Conservation (phyloP, 2,797 vertebrate genomes). For the Muraenolepis orangiensis region DNA sequence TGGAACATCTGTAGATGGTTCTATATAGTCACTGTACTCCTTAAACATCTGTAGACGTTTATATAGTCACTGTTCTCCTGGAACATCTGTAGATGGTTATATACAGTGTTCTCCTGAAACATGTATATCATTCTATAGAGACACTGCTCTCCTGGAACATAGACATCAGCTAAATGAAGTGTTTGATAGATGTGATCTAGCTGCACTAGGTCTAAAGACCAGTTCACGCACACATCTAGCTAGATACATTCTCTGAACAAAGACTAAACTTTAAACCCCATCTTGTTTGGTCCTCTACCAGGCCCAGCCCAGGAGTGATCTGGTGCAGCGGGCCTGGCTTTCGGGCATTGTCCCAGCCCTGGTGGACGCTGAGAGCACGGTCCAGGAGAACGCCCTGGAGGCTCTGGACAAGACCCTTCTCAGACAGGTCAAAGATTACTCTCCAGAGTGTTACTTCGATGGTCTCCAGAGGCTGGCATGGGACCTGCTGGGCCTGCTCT, state of each 20-base stretch:
- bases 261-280: background rate
- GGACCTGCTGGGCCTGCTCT: slow-evolving; percentile 82
- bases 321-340: slow-evolving; percentile 86
- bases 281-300: slow-evolving; percentile 37
- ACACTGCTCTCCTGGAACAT: background rate
- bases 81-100: too few species aligned
- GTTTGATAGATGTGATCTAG: background rate
- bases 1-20: too few species aligned
- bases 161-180: background rate
- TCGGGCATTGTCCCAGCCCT: slow-evolving; percentile 80
- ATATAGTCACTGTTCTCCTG: too few species aligned
- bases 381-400: slow-evolving; percentile 90
- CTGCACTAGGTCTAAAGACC: background rate
- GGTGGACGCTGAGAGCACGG: slow-evolving; percentile 80
- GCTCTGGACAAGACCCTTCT: slow-evolving; percentile 82
- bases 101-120: too few species aligned
- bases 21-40: too few species aligned
- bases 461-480: slow-evolving; percentile 78
- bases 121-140: too few species aligned
- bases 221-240: background rate
- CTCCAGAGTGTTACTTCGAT: slow-evolving; percentile 50
- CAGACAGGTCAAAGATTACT: slow-evolving; percentile 71
- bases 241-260: too few species aligned
- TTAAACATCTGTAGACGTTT: too few species aligned
- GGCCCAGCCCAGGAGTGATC: slow-evolving; percentile 67